These are phyloP conservation scores for Drosophila imparisetae DNA, from an alignment of 2,888 invertebrate genomes.

Conservation along the genomic window DNA sequence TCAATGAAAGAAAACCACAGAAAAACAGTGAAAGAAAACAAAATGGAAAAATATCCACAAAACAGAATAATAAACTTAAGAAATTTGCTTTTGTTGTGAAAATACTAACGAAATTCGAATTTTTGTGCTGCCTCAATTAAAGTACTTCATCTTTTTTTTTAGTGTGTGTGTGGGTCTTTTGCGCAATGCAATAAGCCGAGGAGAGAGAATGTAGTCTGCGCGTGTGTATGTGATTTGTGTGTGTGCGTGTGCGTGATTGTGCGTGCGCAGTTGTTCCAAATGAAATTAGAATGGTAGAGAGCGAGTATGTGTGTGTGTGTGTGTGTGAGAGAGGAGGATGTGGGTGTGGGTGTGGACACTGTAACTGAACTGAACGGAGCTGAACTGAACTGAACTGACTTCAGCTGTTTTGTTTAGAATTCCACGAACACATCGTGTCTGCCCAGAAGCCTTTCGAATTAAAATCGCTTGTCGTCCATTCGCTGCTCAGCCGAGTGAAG, in stretches of 20 bases:
- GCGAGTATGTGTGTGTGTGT: not conserved
- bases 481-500: not conserved
- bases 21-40: conserved; percentile 44
- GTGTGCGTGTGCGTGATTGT: conserved; percentile 24
- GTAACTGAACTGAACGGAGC: conserved; percentile 27
- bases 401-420: conserved; percentile 46
- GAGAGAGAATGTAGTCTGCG: conserved; percentile 6
- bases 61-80: conserved; percentile 7
- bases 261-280: conserved; percentile 54
- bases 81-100: conserved; percentile 26
- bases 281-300: conserved; percentile 6
- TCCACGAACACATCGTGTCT: not conserved
- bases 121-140: conserved; percentile 32
- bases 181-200: conserved; percentile 27
- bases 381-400: conserved; percentile 35
- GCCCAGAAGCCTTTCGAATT: conserved; percentile 1
- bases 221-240: conserved; percentile 3
- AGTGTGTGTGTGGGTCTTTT: conserved; percentile 25
- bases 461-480: not conserved
- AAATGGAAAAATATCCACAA: conserved; percentile 10
- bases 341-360: conserved; percentile 26
- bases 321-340: not conserved
- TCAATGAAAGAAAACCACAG: conserved; percentile 35
- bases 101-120: conserved; percentile 11
- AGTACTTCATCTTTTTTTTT: conserved; percentile 8